A percentile compares a stretch with the other conserved stretches of the same genome.
phyloP scores from a whole-genome alignment of 2,797 vertebrate genomes.

The Gambelia wislizenii region DNA sequence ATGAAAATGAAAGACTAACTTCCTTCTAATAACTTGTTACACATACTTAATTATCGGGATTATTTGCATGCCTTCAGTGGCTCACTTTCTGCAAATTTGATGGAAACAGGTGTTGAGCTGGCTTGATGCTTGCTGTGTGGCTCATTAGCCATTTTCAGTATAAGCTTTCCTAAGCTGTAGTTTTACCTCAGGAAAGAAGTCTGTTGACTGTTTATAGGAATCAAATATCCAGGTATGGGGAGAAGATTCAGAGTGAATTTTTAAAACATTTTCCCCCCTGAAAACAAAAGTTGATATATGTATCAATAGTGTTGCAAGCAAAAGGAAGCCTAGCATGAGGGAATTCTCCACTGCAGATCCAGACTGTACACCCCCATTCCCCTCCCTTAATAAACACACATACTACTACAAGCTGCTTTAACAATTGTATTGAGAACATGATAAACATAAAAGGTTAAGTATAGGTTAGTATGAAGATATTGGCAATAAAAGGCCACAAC shows the following conservation, averaged over 20 bases:
- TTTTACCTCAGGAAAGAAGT: neutral
- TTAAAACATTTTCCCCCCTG: neutral
- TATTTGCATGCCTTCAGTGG: constrained; percentile 56
- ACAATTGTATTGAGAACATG: no score
- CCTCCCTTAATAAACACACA: no score
- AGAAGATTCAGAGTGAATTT: neutral
- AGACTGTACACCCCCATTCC: no score
- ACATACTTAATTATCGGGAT: constrained; percentile 56
- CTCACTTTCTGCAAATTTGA: neutral
- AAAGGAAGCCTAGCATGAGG: no score
- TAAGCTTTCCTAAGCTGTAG: neutral
- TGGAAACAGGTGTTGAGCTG: constrained; percentile 25
- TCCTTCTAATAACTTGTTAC: constrained; percentile 57
- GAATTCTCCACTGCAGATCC: no score
- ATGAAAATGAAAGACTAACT: constrained; percentile 34
- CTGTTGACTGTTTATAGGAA: neutral
- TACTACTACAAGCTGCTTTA: no score
- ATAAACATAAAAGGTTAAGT: no score
- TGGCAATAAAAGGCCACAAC: no score
- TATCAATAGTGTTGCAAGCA: no score
- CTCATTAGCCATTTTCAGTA: constrained; percentile 15
- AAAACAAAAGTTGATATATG: neutral
- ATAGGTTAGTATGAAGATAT: no score
- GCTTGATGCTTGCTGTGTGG: neutral
- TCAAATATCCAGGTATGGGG: neutral